These are phyloP conservation scores for Caerostris extrusa DNA, from an alignment of 1,140 invertebrate genomes.

Conservation along the genomic window DNA sequence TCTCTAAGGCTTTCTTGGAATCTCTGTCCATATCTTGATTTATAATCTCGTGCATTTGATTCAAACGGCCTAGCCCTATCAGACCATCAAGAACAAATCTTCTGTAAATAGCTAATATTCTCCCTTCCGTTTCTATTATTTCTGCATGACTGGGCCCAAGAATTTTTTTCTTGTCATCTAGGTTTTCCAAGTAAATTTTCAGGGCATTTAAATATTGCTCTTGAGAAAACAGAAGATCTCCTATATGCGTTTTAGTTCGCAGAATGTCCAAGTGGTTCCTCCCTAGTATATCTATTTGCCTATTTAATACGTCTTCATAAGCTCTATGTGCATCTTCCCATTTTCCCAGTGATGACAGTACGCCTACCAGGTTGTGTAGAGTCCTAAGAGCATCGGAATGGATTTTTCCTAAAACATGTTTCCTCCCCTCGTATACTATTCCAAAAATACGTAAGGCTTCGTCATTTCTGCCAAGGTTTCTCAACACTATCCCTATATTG, in stretches of 20 bases:
- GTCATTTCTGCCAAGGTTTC: conserved; percentile 1
- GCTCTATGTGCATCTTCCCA: conserved; percentile 39
- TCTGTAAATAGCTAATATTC: not conserved
- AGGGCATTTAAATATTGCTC: conserved; percentile 34
- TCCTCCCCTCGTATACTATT: conserved; percentile 78
- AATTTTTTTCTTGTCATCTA: conserved; percentile 76
- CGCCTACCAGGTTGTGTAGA: conserved; percentile 52
- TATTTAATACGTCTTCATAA: conserved; percentile 78
- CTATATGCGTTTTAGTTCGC: conserved; percentile 76
- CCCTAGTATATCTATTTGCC: conserved; percentile 78
- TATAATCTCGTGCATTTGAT: not conserved
- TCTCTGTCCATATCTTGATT: not conserved
- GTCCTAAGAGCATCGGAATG: conserved; percentile 79
- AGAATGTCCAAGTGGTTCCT: conserved; percentile 79
- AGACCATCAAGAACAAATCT: not conserved
- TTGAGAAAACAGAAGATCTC: conserved; percentile 40
- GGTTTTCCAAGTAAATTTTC: conserved; percentile 78
- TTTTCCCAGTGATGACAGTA: conserved; percentile 46
- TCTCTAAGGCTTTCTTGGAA: not conserved
- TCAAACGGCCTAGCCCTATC: not conserved
- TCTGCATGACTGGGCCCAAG: conserved; percentile 79
- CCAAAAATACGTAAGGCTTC: conserved; percentile 74
- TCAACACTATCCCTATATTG: conserved; percentile 52
- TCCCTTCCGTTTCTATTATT: conserved; percentile 76
- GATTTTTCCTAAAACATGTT: conserved; percentile 78